A percentile compares a stretch with the other conserved stretches of the same genome.
These are phyloP conservation scores for Odontamblyopus lacepedii DNA, from an alignment of 2,797 vertebrate genomes.

Conservation along the genomic window DNA sequence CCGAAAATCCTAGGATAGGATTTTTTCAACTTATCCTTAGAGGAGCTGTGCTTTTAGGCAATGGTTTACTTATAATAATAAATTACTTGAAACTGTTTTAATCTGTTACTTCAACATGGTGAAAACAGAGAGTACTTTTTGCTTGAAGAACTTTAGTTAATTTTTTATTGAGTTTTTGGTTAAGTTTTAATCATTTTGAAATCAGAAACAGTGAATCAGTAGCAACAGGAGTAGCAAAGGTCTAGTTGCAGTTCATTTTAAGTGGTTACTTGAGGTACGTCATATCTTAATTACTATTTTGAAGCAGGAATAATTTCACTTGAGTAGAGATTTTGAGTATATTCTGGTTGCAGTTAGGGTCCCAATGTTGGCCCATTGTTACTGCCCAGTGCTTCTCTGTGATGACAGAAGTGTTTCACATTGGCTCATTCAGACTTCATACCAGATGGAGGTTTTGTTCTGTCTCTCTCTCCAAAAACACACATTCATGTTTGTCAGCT, in stretches of 20 bases:
- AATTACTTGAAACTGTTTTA: neutral
- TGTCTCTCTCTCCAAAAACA: constrained; percentile 28
- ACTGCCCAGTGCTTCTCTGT: constrained; percentile 48
- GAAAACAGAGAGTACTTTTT: neutral
- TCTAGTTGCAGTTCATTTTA: neutral
- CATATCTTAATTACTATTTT: neutral
- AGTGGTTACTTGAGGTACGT: neutral
- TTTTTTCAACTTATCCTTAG: too few species aligned
- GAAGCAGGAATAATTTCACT: neutral
- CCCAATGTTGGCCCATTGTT: constrained; percentile 46
- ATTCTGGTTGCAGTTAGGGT: neutral
- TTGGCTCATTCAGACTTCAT: constrained; percentile 52
- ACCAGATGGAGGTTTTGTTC: constrained; percentile 74
- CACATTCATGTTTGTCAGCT: constrained; percentile 21
- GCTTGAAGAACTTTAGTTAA: neutral
- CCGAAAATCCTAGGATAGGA: too few species aligned
- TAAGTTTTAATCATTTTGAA: neutral
- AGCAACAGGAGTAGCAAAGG: neutral
- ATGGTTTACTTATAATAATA: neutral
- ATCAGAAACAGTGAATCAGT: neutral
- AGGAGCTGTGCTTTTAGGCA: too few species aligned
- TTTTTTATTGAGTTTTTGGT: neutral
- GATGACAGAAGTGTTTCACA: constrained; percentile 53
- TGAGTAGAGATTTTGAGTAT: neutral
- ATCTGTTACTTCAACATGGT: neutral